Evolutionary conservation across 2,113 vertebrate genomes (phyloP).

Genomic region (Nyctibius bracteatus): DNA sequence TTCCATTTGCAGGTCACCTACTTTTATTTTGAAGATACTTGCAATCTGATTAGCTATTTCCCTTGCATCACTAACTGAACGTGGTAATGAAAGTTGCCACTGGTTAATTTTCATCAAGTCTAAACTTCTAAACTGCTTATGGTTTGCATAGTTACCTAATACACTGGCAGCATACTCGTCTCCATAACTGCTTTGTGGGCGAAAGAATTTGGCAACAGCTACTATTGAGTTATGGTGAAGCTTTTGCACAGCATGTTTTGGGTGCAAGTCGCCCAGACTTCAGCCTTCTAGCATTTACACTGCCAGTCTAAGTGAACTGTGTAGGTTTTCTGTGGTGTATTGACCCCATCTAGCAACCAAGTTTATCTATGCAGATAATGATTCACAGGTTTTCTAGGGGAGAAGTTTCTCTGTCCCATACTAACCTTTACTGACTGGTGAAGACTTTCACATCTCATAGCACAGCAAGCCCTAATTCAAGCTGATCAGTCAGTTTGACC

Average conservation of each 20-base stretch:
- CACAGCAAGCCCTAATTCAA: neutral
- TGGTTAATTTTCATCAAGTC: neutral
- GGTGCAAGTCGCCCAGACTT: neutral
- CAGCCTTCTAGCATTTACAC: neutral
- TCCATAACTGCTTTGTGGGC: neutral
- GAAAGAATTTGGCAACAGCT: neutral
- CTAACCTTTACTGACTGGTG: neutral
- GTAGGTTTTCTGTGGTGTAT: neutral
- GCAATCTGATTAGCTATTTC: neutral
- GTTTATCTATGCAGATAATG: neutral
- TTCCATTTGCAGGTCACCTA: conserved; percentile 21
- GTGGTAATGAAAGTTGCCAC: neutral
- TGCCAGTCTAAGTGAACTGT: neutral
- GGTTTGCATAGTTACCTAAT: neutral
- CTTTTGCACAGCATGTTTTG: neutral
- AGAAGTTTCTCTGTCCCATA: neutral
- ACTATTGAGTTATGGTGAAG: neutral
- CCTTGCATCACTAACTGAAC: neutral
- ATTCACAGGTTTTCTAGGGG: neutral
- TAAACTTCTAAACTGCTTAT: neutral
- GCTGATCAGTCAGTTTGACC: neutral
- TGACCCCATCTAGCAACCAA: neutral
- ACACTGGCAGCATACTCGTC: neutral
- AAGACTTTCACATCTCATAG: neutral
- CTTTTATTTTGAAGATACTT: neutral